phyloP scores from a whole-genome alignment of 92 coral and sea anemone species.

The Porites evermanni region DNA sequence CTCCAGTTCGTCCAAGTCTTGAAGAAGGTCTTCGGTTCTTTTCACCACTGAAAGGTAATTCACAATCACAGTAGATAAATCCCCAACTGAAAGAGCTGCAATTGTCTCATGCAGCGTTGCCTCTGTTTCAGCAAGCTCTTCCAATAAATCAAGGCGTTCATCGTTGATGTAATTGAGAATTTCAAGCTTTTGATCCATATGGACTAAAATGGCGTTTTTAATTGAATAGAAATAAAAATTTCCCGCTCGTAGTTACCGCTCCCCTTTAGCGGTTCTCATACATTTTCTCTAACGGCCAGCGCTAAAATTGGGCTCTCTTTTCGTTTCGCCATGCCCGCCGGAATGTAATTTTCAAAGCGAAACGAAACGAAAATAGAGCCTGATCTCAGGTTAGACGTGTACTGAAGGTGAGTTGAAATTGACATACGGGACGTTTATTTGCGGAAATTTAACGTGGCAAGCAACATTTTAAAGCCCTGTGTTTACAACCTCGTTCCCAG shows the following conservation, averaged over 20 bases:
- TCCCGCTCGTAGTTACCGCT: too few species aligned
- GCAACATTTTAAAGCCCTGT: background rate
- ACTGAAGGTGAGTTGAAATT: too few species aligned
- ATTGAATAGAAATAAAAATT: too few species aligned
- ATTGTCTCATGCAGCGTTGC: slow-evolving; percentile 16
- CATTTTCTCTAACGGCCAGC: too few species aligned
- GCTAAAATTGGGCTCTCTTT: too few species aligned
- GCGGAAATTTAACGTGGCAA: background rate
- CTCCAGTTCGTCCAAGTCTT: slow-evolving; percentile 20
- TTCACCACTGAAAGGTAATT: slow-evolving; percentile 23
- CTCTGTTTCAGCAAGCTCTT: slow-evolving; percentile 1
- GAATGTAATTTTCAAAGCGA: too few species aligned
- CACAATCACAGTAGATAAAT: background rate
- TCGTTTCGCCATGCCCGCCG: too few species aligned
- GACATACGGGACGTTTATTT: background rate
- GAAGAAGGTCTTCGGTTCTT: slow-evolving; percentile 1
- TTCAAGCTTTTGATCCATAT: slow-evolving; percentile 11
- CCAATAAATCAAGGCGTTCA: slow-evolving; percentile 23
- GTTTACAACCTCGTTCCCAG: too few species aligned
- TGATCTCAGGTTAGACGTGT: too few species aligned
- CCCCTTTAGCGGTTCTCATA: too few species aligned
- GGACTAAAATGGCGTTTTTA: too few species aligned
- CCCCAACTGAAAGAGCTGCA: slow-evolving; percentile 11
- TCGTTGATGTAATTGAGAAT: background rate
- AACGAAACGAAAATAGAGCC: too few species aligned